These are phyloP conservation scores for Holacanthus passer DNA, from an alignment of 2,113 vertebrate genomes.

Conservation along the genomic window DNA sequence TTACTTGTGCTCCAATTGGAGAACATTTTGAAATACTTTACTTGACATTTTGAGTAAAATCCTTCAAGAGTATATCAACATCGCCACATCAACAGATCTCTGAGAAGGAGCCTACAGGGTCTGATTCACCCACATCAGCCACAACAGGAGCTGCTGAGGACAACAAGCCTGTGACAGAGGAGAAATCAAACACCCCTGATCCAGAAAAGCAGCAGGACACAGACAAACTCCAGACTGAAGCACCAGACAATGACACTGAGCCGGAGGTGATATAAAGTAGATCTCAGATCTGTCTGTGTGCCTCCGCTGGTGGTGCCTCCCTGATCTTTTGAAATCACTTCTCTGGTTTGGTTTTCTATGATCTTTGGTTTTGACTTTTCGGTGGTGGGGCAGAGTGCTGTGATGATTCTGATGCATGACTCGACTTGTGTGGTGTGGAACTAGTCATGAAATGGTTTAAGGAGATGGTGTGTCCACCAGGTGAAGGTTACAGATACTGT, in stretches of 20 bases:
- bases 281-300: slow-evolving; percentile 4
- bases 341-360: neutral
- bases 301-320: slow-evolving; percentile 34
- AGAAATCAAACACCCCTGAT: slow-evolving; percentile 3
- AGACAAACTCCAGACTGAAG: slow-evolving; percentile 15
- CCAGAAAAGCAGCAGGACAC: slow-evolving; percentile 28
- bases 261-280: slow-evolving; percentile 58
- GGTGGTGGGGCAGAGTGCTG: neutral
- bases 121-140: neutral
- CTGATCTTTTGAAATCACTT: slow-evolving; percentile 1
- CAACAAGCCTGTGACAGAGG: slow-evolving; percentile 9
- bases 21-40: neutral
- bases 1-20: too few species aligned
- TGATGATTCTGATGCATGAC: slow-evolving; percentile 9
- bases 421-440: neutral
- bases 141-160: slow-evolving; percentile 16
- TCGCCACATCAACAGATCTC: slow-evolving; percentile 42
- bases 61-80: neutral
- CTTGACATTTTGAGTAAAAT: slow-evolving; percentile 17
- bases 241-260: slow-evolving; percentile 26
- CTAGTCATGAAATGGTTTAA: slow-evolving; percentile 12
- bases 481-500: slow-evolving; percentile 30
- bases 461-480: slow-evolving; percentile 49
- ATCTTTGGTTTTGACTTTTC: slow-evolving; percentile 16
- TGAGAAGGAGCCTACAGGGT: slow-evolving; percentile 21